phyloP scores from a whole-genome alignment of 2,888 invertebrate species.

The Monochamus alternatus region DNA sequence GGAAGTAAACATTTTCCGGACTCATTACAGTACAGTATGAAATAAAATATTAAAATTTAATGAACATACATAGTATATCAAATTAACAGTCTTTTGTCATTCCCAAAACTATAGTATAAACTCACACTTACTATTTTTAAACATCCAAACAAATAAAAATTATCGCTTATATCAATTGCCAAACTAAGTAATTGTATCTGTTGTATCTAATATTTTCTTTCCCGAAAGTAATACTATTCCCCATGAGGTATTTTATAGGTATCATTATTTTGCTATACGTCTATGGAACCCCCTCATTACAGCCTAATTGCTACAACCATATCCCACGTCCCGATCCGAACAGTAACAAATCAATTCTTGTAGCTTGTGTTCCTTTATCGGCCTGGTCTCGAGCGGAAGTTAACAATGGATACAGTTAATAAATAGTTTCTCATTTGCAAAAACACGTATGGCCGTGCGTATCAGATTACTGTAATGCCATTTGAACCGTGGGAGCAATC shows the following conservation, averaged over 20 bases:
- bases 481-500: slow-evolving; percentile 65
- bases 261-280: slow-evolving; percentile 1
- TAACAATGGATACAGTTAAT: slow-evolving; percentile 64
- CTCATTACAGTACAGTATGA: too few species aligned
- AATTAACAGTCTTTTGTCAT: too few species aligned
- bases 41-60: too few species aligned
- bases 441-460: slow-evolving; percentile 68
- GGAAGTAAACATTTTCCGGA: too few species aligned
- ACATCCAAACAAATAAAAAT: too few species aligned
- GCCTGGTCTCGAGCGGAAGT: slow-evolving; percentile 48
- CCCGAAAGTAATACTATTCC: neutral
- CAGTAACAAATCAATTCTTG: slow-evolving; percentile 40
- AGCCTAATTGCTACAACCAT: slow-evolving; percentile 41
- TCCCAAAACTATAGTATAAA: too few species aligned
- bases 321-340: slow-evolving; percentile 43
- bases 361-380: slow-evolving; percentile 50
- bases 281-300: slow-evolving; percentile 37
- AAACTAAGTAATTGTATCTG: neutral
- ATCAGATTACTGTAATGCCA: slow-evolving; percentile 69
- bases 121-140: too few species aligned
- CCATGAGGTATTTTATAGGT: slow-evolving; percentile 10
- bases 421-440: slow-evolving; percentile 70
- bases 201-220: neutral
- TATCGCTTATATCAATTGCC: too few species aligned
- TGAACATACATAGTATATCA: too few species aligned